These are phyloP conservation scores for Malurus splendens DNA, from an alignment of 2,797 vertebrate genomes.

Conservation along the genomic window DNA sequence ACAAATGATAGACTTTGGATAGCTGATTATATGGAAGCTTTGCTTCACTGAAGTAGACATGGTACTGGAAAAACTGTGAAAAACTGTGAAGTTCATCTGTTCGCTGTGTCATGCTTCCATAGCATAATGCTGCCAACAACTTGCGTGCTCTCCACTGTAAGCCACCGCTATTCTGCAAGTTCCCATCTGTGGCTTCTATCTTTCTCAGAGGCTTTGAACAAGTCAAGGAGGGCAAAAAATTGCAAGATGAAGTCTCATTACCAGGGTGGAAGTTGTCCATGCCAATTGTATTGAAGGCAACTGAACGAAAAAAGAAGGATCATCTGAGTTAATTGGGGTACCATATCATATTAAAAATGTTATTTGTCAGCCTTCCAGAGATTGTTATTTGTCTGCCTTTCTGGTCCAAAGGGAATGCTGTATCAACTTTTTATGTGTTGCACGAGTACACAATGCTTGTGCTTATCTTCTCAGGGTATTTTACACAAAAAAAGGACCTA, in stretches of 20 bases:
- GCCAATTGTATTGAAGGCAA: background rate
- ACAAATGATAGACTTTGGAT: background rate
- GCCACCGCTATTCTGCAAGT: background rate
- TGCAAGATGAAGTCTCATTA: background rate
- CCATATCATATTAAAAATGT: background rate
- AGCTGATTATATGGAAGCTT: constrained; percentile 6
- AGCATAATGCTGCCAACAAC: background rate
- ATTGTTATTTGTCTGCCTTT: background rate
- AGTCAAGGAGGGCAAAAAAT: background rate
- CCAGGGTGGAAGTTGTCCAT: background rate
- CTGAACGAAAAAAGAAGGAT: background rate
- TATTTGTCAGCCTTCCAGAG: background rate
- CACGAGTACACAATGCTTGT: background rate
- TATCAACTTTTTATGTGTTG: background rate
- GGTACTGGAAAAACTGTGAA: background rate
- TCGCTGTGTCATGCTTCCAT: background rate
- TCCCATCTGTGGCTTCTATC: background rate
- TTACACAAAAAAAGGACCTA: background rate
- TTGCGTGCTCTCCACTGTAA: background rate
- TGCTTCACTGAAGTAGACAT: background rate
- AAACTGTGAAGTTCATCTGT: background rate
- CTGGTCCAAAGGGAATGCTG: background rate
- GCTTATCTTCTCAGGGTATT: background rate
- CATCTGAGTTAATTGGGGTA: accelerated
- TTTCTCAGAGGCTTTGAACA: background rate